A percentile compares a stretch with the other conserved stretches of the same genome.
phyloP scores from a whole-genome alignment of 2,113 vertebrate species.

The Grantiella picta region DNA sequence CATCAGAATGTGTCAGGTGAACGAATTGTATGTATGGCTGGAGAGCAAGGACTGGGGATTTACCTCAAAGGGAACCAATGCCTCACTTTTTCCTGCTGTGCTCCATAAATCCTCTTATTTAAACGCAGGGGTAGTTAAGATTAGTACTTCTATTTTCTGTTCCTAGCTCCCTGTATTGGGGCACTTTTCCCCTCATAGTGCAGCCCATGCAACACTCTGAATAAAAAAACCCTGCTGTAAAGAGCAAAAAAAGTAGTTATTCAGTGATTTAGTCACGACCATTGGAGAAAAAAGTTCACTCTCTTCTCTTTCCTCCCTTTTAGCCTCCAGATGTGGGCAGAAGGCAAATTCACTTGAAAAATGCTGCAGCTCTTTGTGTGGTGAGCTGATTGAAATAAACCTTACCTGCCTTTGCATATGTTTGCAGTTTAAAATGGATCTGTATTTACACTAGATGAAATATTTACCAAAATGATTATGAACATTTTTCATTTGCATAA shows the following conservation, averaged over 20 bases:
- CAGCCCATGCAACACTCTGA: not conserved
- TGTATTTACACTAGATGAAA: constrained; percentile 23
- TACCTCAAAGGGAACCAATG: not conserved
- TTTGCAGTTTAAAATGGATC: constrained; percentile 21
- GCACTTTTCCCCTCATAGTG: not conserved
- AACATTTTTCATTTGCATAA: constrained; percentile 26
- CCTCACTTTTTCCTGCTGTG: not conserved
- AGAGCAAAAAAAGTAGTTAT: not conserved
- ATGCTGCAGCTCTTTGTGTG: not conserved
- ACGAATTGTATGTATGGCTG: fast-evolving
- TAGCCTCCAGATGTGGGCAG: not conserved
- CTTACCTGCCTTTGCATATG: not conserved
- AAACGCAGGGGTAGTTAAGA: not conserved
- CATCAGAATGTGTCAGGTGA: not conserved
- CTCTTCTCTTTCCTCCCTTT: not conserved
- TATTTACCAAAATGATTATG: constrained; percentile 34
- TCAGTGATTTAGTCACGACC: not conserved
- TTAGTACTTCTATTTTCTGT: not conserved
- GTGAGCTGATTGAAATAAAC: not conserved
- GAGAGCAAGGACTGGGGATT: not conserved
- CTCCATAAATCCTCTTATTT: not conserved
- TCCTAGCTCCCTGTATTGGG: not conserved
- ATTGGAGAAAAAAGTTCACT: not conserved
- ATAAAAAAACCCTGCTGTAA: not conserved
- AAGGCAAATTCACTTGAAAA: not conserved